Conservation (phyloP, 2,113 vertebrate genomes). For the Opisthocomus hoazin region DNA sequence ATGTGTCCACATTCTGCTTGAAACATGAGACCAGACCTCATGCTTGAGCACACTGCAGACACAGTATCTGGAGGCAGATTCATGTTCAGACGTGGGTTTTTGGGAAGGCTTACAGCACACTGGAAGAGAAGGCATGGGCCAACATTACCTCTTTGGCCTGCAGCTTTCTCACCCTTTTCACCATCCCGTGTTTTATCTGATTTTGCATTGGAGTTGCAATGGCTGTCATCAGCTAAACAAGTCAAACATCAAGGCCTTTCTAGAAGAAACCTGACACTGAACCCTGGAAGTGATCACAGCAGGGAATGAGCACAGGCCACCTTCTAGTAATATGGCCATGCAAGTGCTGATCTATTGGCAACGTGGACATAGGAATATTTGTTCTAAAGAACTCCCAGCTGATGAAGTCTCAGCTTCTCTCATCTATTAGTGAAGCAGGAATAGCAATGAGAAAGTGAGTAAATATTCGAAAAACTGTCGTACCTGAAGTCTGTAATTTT, state of each 20-base stretch:
- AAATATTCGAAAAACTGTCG: background rate
- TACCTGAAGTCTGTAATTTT: constrained; percentile 49
- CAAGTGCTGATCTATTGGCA: background rate
- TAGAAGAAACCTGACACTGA: background rate
- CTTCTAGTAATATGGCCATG: background rate
- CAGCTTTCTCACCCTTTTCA: background rate
- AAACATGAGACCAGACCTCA: background rate
- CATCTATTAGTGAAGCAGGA: background rate
- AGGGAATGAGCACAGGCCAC: background rate
- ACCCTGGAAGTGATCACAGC: background rate
- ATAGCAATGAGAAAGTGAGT: background rate
- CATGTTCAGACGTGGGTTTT: background rate
- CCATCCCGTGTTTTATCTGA: background rate
- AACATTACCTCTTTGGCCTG: background rate
- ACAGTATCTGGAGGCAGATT: background rate
- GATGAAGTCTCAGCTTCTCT: background rate
- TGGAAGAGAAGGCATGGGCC: background rate
- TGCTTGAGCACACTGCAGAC: background rate
- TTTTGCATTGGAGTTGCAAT: background rate
- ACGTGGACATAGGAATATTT: background rate
- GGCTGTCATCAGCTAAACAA: background rate
- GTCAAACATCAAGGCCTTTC: background rate
- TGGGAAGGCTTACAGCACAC: background rate
- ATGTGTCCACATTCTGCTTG: background rate
- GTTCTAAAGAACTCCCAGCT: background rate